Conservation (phyloP, 1,140 invertebrate genomes). For the Vollenhovia emeryi region DNA sequence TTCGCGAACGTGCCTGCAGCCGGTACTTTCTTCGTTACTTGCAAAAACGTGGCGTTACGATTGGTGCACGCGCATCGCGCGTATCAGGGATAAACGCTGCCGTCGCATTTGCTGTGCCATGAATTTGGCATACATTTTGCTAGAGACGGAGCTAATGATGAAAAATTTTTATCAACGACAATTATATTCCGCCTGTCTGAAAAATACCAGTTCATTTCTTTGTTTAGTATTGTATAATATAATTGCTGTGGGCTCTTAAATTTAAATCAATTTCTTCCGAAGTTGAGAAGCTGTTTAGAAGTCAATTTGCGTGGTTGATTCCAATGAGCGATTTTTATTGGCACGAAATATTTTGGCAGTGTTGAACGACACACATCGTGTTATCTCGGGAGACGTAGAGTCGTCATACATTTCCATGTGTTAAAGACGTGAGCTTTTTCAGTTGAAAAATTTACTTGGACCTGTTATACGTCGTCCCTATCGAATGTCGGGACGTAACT, state of each 20-base stretch:
- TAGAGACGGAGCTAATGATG: no score
- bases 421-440: no score
- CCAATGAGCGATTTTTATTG: background rate
- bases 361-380: no score
- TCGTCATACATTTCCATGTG: background rate
- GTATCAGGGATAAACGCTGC: background rate
- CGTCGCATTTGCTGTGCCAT: background rate
- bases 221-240: background rate
- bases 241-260: background rate
- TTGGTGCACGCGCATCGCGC: background rate
- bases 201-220: background rate
- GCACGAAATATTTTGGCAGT: background rate
- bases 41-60: background rate
- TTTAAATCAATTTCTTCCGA: background rate
- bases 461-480: no score
- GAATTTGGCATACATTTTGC: background rate
- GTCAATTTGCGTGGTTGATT: background rate
- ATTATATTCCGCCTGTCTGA: background rate
- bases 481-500: no score
- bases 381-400: background rate
- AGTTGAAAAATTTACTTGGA: no score
- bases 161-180: background rate
- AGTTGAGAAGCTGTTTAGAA: background rate
- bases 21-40: constrained; percentile 19
- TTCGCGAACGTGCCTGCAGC: background rate